These are phyloP conservation scores for Chelonus insularis DNA, from an alignment of 1,140 invertebrate genomes.

Conservation along the genomic window DNA sequence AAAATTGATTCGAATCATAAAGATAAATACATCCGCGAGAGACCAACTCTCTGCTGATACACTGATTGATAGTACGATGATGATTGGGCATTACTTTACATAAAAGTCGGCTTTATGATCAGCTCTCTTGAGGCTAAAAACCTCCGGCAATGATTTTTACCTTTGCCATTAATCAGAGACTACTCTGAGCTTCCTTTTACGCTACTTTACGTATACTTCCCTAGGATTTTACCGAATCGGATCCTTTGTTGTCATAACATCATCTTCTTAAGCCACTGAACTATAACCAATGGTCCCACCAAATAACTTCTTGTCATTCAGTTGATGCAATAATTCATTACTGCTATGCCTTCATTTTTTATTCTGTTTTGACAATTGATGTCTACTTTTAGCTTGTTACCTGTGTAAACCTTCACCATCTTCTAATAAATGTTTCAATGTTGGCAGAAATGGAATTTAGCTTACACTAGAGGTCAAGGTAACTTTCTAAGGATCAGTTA, in stretches of 20 bases:
- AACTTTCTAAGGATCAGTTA: no score
- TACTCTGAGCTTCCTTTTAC: slow-evolving; percentile 31
- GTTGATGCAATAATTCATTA: neutral
- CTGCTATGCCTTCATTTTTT: no score
- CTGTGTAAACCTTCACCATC: no score
- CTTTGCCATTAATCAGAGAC: slow-evolving; percentile 45
- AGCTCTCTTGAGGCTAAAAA: slow-evolving; percentile 30
- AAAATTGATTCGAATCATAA: neutral
- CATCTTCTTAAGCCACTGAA: slow-evolving; percentile 27
- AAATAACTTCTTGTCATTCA: neutral
- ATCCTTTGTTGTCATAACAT: slow-evolving; percentile 36
- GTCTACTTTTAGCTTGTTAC: no score
- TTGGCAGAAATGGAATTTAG: no score
- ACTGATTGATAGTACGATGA: slow-evolving; percentile 48
- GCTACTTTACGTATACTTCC: slow-evolving; percentile 30
- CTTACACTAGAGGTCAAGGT: no score
- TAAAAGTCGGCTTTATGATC: slow-evolving; percentile 46
- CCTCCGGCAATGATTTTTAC: slow-evolving; percentile 42
- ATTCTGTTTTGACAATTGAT: no score
- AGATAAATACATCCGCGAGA: neutral
- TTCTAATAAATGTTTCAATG: no score
- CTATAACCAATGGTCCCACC: slow-evolving; percentile 25
- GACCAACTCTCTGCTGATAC: slow-evolving; percentile 11
- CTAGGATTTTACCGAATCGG: slow-evolving; percentile 25
- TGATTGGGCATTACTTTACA: slow-evolving; percentile 46